Evolutionary conservation across 2,888 invertebrate genomes (phyloP).

Genomic region (Brachyopa scutellaris): DNA sequence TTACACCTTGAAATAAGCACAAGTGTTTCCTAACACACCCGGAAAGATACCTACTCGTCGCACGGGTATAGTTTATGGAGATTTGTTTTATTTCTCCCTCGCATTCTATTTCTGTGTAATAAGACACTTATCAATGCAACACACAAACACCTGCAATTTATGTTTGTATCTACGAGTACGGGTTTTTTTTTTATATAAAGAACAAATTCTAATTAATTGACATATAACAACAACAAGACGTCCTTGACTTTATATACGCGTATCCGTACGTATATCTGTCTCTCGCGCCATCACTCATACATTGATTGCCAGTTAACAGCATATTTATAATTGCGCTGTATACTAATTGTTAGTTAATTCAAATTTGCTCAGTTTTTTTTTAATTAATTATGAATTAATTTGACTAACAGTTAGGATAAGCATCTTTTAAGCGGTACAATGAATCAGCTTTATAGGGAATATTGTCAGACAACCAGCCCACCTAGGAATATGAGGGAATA

Average conservation of each 20-base stretch:
- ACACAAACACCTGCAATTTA: conserved; percentile 49
- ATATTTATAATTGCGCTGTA: not conserved
- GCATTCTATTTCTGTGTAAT: conserved; percentile 19
- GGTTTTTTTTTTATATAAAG: not conserved
- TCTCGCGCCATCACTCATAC: not conserved
- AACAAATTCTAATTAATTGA: conserved; percentile 50
- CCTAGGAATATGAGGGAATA: no score
- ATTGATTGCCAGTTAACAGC: conserved; percentile 17
- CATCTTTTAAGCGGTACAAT: no score
- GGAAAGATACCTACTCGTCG: no score
- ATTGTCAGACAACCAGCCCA: no score
- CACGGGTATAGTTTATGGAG: not conserved
- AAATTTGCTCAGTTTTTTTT: no score
- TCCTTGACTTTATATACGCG: conserved; percentile 69
- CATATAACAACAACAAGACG: conserved; percentile 64
- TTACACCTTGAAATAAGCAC: conserved; percentile 41
- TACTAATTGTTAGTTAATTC: conserved; percentile 26
- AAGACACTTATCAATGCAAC: conserved; percentile 5
- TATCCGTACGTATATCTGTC: not conserved
- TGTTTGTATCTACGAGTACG: conserved; percentile 18
- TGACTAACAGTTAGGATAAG: no score
- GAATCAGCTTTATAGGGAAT: no score
- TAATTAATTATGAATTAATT: no score
- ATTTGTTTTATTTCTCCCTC: conserved; percentile 1
- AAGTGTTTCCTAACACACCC: conserved; percentile 44